Base-by-base conservation (phyloP, 2,888 invertebrate species). In the Drosophila koepferae region DNA sequence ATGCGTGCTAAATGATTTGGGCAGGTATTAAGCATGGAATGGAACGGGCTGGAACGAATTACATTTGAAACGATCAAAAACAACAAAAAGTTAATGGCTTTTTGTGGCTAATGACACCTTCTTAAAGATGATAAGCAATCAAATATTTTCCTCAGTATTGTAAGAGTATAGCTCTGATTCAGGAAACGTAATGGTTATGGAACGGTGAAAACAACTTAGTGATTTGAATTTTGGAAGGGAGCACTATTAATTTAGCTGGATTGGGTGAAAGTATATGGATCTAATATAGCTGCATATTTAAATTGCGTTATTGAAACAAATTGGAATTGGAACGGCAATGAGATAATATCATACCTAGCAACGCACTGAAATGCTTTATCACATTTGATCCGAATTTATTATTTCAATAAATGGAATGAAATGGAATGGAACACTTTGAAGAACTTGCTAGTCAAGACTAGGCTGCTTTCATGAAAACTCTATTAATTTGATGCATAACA, bases 1-100 rank as follows among this genome's bases (percentile, higher is more conserved):
- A 60, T 60, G 60, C 31, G 48, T 18, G 18, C 34, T 46, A 36
- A 59, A 59, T n/a, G 36, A 36, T 28, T 38, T 14, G 8, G 14
- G 2, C 38, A 31, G 18, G 36, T 31, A 31, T 31, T 7, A 40
- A 2, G 14, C 23, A 23, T 9, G 3, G 28, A 28, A 40, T 18
- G 23, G 18, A 36, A 23, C n/a, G 34, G 28, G 8, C 48, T 9
- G 16, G 36, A n/a, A 34, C 3, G 36, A n/a, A 34, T 7, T 34
- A 20, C 20, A 31, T 31, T 10, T 14, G n/a, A 18, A 31, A 31
- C 18, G 40, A 28, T 8, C 31, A 41, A 12, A 12, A 56, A 18
- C 7, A 14, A 31, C 14, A 8, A 14, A 8, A 8, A n/a, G 2
- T n/a, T 40, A 23, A 40, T 28, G 23, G 10, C 16, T 28, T 23